Evolutionary conservation across 2,888 invertebrate genomes (phyloP), one percentile per base, ranked within the genome.

Genomic region (Melieria omissa): DNA sequence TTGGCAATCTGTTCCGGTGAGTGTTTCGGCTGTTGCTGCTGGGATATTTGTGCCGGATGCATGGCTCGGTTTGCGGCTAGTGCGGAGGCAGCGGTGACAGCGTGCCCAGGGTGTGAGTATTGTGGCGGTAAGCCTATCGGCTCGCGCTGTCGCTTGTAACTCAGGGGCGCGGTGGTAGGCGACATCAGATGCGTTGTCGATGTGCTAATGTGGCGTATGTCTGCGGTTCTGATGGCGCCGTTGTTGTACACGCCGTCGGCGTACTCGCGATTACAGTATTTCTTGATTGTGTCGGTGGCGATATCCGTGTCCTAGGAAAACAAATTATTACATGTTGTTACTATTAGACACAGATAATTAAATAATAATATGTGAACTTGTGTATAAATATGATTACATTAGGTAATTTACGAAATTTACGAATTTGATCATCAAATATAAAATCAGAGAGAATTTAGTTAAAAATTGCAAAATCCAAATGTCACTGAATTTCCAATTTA

Each of bases 1-100:
- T 85, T 86, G 1, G 83, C 81, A 29, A 74, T 61, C 71, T 83
- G 84, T 67, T 86, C 86, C 0, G 86, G 85, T 45, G 79, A 71
- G 66, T 81, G 79, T 7, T 71, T 65, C 6, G 16, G 12, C 42
- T 71, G 71, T 4, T 60, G 60, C 29, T 29, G 29, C 29, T 29
- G 29, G 44, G 10, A 65, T 75, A 70, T 45, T 75, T 70, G 29
- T 29, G 29, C 29, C 29, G 29, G 29, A 29, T 29, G 29, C 29
- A 29, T 29, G 29, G 29, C 2, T 29, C 29, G 29, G 29, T 29
- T 2, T 29, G 29, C 29, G 29, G 29, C 29, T 29, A 29, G 29
- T 29, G 29, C 29, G 29, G 29, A 29, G 29, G 29, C 29, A 29
- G 29, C 29, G 29, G 29, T 29, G 29, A 29, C 29, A 29, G 29